phyloP scores from a whole-genome alignment of 2,797 vertebrate species.

The Trichosurus vulpecula region DNA sequence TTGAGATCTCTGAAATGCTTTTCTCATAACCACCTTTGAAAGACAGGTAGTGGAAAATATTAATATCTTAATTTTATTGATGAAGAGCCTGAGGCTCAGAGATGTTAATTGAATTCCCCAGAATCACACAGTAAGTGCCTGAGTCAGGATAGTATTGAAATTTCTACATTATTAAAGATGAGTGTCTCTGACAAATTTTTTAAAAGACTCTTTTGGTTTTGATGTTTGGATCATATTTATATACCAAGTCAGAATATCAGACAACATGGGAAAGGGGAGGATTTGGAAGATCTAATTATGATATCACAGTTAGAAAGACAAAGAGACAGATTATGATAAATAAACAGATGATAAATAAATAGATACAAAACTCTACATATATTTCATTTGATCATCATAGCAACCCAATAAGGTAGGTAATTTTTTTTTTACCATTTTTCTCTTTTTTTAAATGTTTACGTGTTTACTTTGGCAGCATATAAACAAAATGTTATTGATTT shows the following conservation, averaged over 20 bases:
- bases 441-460: not conserved
- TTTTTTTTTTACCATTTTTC: not conserved
- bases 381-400: not conserved
- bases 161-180: not conserved
- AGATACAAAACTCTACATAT: not conserved
- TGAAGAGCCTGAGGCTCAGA: not conserved
- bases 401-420: not conserved
- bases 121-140: not conserved
- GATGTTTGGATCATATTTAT: not conserved
- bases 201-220: slow-evolving; percentile 7
- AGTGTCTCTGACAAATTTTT: not conserved
- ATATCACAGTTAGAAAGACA: not conserved
- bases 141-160: not conserved
- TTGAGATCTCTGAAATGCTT: not conserved
- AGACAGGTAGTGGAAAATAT: not conserved
- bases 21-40: not conserved
- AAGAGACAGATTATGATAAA: too few species aligned
- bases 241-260: not conserved
- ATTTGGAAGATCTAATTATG: not conserved
- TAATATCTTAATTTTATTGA: not conserved
- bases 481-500: not conserved
- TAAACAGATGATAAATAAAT: not conserved
- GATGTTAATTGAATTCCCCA: not conserved
- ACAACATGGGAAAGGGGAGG: not conserved
- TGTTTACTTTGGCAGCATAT: not conserved